phyloP scores from a whole-genome alignment of 2,113 vertebrate genomes.

The Campylomormyrus numenius region DNA sequence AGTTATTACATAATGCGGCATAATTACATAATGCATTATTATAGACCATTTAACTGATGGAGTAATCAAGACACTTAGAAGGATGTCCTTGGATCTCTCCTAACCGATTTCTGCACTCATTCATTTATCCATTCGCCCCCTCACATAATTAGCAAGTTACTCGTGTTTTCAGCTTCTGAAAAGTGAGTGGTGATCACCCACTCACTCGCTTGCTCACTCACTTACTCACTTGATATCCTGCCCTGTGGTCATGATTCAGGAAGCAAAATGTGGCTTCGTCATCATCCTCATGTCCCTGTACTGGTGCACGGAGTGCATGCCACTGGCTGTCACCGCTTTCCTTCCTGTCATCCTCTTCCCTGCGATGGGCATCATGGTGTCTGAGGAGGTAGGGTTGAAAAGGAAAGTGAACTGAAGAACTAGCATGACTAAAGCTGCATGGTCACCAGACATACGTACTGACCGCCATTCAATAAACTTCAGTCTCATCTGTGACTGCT shows the following conservation, averaged over 20 bases:
- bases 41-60: background rate
- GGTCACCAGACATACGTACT: background rate
- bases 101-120: background rate
- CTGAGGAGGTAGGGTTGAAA: constrained; percentile 57
- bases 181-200: background rate
- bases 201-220: background rate
- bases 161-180: background rate
- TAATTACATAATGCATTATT: too few relatives aligned
- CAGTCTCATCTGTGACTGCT: background rate
- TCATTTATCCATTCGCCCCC: background rate
- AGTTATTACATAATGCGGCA: too few relatives aligned
- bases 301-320: constrained; percentile 88
- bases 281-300: constrained; percentile 86
- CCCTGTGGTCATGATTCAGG: constrained; percentile 50
- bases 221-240: constrained; percentile 1
- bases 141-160: background rate
- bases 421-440: background rate
- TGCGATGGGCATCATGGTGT: constrained; percentile 81
- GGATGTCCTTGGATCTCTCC: background rate
- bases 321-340: constrained; percentile 77
- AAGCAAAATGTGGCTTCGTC: constrained; percentile 70
- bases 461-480: background rate
- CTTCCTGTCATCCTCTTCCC: constrained; percentile 82
- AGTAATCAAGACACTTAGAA: background rate
- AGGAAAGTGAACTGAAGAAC: background rate